phyloP scores from a whole-genome alignment of 1,140 invertebrate species.

The Glossosoma conforme region DNA sequence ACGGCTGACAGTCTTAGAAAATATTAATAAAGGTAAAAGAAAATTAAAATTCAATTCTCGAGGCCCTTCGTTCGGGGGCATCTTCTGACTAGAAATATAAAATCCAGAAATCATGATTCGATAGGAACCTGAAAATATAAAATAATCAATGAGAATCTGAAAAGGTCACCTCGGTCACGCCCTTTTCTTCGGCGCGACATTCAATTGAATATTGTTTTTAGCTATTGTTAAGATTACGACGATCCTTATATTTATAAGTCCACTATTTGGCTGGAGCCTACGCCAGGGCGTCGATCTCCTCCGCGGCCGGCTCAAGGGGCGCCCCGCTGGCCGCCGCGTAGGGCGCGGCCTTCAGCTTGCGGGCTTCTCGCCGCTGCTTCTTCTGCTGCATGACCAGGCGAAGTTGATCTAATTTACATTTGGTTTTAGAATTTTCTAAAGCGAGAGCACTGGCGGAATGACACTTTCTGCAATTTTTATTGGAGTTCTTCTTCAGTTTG shows the following conservation, averaged over 20 bases:
- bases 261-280: constrained; percentile 30
- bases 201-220: no score
- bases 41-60: no score
- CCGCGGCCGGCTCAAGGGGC: constrained; percentile 36
- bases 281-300: constrained; percentile 47
- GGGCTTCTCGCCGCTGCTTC: constrained; percentile 71
- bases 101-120: no score
- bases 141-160: no score
- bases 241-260: neutral
- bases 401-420: constrained; percentile 79
- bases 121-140: no score
- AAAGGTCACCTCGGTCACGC: no score
- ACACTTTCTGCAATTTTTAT: constrained; percentile 39
- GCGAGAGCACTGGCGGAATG: constrained; percentile 48
- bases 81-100: no score
- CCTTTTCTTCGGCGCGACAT: no score
- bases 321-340: constrained; percentile 54
- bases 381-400: constrained; percentile 84
- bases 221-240: no score
- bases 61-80: no score
- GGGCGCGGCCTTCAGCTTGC: constrained; percentile 68
- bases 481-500: constrained; percentile 9
- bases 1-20: no score
- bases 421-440: constrained; percentile 72
- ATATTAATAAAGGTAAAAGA: no score